Base-by-base conservation (phyloP, 64 coral and sea anemone genomes). In the Cladopsammia gracilis region DNA sequence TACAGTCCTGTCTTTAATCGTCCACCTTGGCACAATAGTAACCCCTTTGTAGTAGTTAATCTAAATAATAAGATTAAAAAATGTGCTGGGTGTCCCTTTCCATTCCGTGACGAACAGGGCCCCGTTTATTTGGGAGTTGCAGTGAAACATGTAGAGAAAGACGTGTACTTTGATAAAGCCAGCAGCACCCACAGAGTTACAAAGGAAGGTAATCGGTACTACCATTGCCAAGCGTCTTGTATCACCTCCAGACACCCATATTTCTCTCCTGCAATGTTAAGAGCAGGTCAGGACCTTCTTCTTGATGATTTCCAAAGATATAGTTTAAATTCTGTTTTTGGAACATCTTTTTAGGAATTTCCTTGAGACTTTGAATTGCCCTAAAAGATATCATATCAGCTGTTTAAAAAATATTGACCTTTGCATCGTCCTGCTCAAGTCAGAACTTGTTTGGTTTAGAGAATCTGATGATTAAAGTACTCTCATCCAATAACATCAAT, bases 141-240 rank as follows among this genome's bases (percentile, higher is more conserved):
- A 58, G 56, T 58, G 56, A 58, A 58, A 58, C 56, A 58, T 58
- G 56, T 58, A 58, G 56, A 58, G 56, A 58, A 58, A 58, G 56
- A 58, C 56, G 56, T 58, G 14, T 58, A 90, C 88, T 77, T 73
- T 77, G 60, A 90, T 78, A 25, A 90, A 90, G 77, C 71, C 88
- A 62, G 48, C 58, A 58, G 52, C 73, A 70, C 58, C 86, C 86
- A 88, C 57, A 64, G 51, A 88, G 86, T 72, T 88, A 53, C 48
- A 76, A 65, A 85, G 61, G 46, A 49, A 61, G 79, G 25, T 57
- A 62, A 45, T 25, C 59, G 47, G 57, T 62, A 45, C 68, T 87
- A 67, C 62, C 85, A 88, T 24, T 82, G 78, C 23, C 24, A 82
- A 58, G 53, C 57, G 54, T 58, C 53, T 9, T 82, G 56, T 56